These are phyloP conservation scores for Bungarus multicinctus DNA, from an alignment of 2,113 vertebrate species.

Conservation along the genomic window DNA sequence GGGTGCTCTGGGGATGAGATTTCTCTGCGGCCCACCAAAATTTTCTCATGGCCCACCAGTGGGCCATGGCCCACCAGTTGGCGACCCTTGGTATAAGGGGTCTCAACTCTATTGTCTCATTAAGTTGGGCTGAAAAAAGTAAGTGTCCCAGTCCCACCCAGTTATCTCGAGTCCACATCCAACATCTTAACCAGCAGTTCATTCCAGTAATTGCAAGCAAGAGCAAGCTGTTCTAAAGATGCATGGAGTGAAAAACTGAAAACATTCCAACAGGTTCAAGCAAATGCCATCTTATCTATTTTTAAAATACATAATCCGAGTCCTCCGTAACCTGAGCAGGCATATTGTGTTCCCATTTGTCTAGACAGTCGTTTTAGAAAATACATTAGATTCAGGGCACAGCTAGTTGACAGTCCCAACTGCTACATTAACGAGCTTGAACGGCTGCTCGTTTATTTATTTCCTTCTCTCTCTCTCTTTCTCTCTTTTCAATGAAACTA, in stretches of 20 bases:
- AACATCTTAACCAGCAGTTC: not conserved
- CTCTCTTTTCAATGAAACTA: not conserved
- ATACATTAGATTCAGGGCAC: not conserved
- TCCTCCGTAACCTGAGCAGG: not conserved
- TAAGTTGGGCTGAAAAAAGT: not conserved
- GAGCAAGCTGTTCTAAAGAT: not conserved
- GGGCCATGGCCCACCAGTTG: no score
- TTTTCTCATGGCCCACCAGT: no score
- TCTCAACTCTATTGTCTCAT: not conserved
- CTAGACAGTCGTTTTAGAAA: not conserved
- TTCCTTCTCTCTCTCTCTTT: not conserved
- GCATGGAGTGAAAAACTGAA: not conserved
- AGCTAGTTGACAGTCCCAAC: not conserved
- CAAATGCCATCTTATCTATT: not conserved
- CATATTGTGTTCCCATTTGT: not conserved
- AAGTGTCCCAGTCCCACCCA: not conserved
- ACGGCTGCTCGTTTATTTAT: not conserved
- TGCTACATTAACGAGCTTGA: not conserved
- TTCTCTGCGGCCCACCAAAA: no score
- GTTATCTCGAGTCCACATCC: not conserved
- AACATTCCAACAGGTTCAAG: not conserved
- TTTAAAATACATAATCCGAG: not conserved
- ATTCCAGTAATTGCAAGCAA: not conserved
- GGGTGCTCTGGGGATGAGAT: no score
- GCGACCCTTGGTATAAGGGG: not conserved